Conservation (phyloP, 2,113 vertebrate species). For the Atlantisia rogersi region DNA sequence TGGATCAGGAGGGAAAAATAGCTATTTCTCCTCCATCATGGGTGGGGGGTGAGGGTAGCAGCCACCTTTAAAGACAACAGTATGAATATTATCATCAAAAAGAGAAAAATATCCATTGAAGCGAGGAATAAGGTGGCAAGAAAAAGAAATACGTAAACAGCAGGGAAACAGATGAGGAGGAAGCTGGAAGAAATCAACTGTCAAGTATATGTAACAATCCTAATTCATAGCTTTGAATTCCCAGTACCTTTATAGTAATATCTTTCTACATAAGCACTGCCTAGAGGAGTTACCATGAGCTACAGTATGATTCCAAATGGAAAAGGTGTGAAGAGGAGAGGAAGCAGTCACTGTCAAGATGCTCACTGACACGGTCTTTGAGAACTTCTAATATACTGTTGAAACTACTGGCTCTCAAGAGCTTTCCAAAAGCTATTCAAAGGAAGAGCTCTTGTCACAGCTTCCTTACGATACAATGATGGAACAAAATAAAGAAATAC, state of each 20-base stretch:
- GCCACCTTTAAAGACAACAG: background rate
- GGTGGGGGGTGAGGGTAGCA: background rate
- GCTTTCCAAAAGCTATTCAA: background rate
- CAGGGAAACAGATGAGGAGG: background rate
- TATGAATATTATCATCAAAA: background rate
- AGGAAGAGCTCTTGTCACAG: background rate
- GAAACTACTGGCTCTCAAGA: background rate
- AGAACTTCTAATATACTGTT: background rate
- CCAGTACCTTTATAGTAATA: background rate
- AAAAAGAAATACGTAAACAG: background rate
- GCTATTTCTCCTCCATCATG: background rate
- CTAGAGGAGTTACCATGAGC: background rate
- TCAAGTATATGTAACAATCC: background rate
- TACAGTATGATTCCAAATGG: background rate
- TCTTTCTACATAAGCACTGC: background rate
- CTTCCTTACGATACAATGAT: background rate
- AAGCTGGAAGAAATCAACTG: background rate
- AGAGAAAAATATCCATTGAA: background rate
- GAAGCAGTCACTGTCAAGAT: background rate
- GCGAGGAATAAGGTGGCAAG: background rate
- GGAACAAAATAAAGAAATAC: background rate
- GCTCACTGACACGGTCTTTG: background rate
- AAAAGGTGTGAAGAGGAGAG: background rate
- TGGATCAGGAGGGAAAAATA: background rate
- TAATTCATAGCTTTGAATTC: background rate